phyloP scores from a whole-genome alignment of 2,113 vertebrate genomes.

The Sardina pilchardus region DNA sequence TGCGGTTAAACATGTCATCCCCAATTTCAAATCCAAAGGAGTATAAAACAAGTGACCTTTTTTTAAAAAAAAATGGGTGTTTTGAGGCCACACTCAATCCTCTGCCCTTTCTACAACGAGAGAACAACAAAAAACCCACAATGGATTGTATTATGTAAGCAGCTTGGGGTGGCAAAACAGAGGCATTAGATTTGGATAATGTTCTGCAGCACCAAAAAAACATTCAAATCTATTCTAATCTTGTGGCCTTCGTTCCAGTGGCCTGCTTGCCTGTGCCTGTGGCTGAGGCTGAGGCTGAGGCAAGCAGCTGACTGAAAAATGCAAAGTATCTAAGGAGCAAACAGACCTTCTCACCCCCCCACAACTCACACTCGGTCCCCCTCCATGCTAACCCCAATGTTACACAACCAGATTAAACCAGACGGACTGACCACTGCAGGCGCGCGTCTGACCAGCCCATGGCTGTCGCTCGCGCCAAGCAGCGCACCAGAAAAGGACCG shows the following conservation, averaged over 20 bases:
- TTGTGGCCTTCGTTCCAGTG: not conserved
- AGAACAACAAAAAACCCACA: not conserved
- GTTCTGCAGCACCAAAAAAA: not conserved
- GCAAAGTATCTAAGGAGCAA: not conserved
- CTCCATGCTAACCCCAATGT: not conserved
- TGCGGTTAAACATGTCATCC: not conserved
- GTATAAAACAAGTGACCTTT: not conserved
- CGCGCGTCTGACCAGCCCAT: not conserved
- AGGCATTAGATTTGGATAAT: constrained; percentile 12
- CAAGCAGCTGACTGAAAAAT: not conserved
- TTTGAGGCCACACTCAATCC: not conserved
- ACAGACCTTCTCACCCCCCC: not conserved
- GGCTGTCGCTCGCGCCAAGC: not conserved
- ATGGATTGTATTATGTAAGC: constrained; percentile 3
- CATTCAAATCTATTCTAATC: constrained; percentile 12
- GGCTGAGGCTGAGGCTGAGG: not conserved
- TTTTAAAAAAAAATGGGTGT: not conserved
- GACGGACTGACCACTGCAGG: not conserved
- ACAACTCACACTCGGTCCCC: not conserved
- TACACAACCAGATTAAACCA: not conserved
- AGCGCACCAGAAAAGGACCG: too few relatives aligned
- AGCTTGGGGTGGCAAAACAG: constrained; percentile 5
- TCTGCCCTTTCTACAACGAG: not conserved
- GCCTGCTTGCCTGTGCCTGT: not conserved
- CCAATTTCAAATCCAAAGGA: not conserved